Evolutionary conservation across 2,888 invertebrate species (phyloP).

Genomic region (Nemoura dubitans): DNA sequence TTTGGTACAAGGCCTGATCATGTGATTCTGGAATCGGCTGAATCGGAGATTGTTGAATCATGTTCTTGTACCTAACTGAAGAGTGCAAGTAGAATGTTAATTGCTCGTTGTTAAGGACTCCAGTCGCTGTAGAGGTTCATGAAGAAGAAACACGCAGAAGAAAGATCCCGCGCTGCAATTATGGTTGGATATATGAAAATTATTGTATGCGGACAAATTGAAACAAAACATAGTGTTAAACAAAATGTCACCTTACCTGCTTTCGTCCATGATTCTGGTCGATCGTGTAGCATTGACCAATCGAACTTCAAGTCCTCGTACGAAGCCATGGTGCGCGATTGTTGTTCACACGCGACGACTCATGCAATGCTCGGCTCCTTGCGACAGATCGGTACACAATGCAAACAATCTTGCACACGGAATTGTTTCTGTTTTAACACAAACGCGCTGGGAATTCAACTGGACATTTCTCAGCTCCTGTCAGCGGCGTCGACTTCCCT

Average conservation of each 20-base stretch:
- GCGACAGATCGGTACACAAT: neutral
- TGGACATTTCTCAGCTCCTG: neutral
- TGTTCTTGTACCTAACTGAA: neutral
- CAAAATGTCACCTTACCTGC: conserved; percentile 63
- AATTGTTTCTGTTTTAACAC: neutral
- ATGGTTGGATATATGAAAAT: no score
- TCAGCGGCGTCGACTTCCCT: neutral
- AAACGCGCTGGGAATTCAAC: conserved; percentile 21
- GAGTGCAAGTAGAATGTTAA: conserved; percentile 16
- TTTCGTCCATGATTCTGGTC: conserved; percentile 70
- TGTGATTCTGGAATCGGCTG: neutral
- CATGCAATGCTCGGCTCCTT: neutral
- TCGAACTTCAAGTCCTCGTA: conserved; percentile 72
- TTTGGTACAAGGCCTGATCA: neutral
- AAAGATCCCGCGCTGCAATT: no score
- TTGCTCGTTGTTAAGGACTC: neutral
- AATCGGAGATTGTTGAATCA: neutral
- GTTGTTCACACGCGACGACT: neutral
- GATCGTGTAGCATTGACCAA: conserved; percentile 71
- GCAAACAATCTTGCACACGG: neutral
- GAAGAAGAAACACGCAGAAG: no score
- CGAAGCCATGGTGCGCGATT: conserved; percentile 65
- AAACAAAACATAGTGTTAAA: neutral
- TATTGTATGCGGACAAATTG: neutral
- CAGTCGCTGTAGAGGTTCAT: no score